Evolutionary conservation across 2,797 vertebrate genomes (phyloP).

Genomic region (Enteromius treurensis): DNA sequence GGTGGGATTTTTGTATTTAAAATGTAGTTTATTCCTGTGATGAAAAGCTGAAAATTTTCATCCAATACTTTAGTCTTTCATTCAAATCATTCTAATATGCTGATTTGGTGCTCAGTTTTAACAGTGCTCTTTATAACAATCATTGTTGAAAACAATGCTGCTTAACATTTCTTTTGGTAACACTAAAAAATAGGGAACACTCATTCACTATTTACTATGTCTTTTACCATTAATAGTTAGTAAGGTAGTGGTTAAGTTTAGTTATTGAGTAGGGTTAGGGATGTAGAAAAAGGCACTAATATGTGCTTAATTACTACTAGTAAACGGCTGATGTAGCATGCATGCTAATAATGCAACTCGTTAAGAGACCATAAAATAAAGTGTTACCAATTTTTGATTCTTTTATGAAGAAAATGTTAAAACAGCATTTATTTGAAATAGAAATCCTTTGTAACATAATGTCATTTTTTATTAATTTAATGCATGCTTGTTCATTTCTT

Average conservation of each 20-base stretch:
- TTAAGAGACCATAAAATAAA: no score
- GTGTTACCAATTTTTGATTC: not conserved
- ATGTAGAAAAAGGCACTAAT: no score
- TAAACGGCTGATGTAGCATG: no score
- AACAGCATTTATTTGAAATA: not conserved
- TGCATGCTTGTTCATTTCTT: not conserved
- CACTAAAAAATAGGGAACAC: no score
- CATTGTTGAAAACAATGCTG: not conserved
- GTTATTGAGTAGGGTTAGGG: no score
- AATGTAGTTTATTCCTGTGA: not conserved
- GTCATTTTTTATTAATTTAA: not conserved
- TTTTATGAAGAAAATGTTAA: not conserved
- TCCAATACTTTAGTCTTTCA: not conserved
- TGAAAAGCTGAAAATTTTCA: not conserved
- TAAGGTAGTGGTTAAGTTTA: no score
- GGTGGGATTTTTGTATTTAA: not conserved
- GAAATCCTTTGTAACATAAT: not conserved
- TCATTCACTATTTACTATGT: no score
- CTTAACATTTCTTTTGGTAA: not conserved
- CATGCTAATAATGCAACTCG: no score
- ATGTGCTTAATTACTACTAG: no score
- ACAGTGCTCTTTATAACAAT: not conserved
- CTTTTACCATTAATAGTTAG: no score
- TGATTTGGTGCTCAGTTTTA: not conserved
- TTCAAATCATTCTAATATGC: not conserved